Conservation (phyloP, 2,113 vertebrate species). For the Centrocercus urophasianus region DNA sequence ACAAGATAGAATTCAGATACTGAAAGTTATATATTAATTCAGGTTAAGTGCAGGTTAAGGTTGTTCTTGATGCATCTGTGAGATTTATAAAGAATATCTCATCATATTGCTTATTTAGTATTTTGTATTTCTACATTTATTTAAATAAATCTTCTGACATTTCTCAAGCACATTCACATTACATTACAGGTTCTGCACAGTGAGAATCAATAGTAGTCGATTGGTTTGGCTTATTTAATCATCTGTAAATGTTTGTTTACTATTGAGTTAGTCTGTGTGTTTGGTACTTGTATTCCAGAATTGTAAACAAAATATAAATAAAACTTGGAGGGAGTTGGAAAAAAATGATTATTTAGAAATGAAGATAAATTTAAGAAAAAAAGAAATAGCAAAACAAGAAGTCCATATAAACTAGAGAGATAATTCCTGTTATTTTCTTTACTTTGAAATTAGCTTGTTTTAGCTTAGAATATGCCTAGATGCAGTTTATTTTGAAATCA, state of each 20-base stretch:
- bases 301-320: background rate
- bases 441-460: too few relatives aligned
- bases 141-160: background rate
- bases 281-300: conserved; percentile 42
- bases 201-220: background rate
- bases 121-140: background rate
- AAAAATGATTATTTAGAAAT: background rate
- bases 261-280: background rate
- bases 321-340: background rate
- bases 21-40: background rate
- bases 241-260: background rate
- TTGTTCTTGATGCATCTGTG: background rate
- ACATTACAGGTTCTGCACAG: background rate
- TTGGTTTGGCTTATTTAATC: background rate
- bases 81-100: background rate
- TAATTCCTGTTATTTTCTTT: background rate
- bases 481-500: background rate
- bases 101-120: background rate
- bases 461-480: background rate
- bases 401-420: background rate
- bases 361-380: background rate
- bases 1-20: background rate
- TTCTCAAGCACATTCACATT: background rate
- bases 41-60: background rate
- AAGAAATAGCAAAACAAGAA: background rate